Percentiles rank a stretch among this genome's conserved stretches.
phyloP scores from a whole-genome alignment of 2,797 vertebrate species.

The Peromyscus nudipes region DNA sequence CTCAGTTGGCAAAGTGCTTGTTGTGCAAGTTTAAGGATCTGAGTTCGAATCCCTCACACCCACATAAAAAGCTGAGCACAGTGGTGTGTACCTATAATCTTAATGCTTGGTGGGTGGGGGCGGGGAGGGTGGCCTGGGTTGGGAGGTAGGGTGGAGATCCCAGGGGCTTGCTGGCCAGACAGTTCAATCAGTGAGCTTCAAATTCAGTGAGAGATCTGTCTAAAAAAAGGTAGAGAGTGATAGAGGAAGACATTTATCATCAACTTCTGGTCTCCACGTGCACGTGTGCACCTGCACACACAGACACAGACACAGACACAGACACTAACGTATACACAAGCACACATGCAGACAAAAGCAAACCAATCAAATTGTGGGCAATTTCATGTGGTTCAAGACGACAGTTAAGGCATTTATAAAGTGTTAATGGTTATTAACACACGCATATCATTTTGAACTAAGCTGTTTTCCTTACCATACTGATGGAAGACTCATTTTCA shows the following conservation, averaged over 20 bases:
- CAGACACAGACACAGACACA: too few relatives aligned
- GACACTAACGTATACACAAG: not conserved
- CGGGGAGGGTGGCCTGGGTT: not conserved
- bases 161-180: not conserved
- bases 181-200: not conserved
- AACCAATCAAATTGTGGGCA: not conserved
- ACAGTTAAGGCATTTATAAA: not conserved
- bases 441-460: not conserved
- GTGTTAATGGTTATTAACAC: not conserved
- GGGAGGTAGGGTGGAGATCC: not conserved
- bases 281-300: too few relatives aligned
- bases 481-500: conserved; percentile 32
- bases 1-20: not conserved
- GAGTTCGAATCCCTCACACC: not conserved
- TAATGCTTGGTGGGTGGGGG: not conserved
- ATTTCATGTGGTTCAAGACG: not conserved
- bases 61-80: not conserved
- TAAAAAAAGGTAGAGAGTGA: not conserved
- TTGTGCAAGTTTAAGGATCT: not conserved
- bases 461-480: conserved; percentile 37
- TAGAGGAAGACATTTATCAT: not conserved
- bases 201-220: not conserved
- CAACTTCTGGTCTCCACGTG: not conserved
- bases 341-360: not conserved
- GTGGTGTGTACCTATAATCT: not conserved